Evolutionary conservation across 2,797 vertebrate species (phyloP).

Genomic region (Urocyon cinereoargenteus): DNA sequence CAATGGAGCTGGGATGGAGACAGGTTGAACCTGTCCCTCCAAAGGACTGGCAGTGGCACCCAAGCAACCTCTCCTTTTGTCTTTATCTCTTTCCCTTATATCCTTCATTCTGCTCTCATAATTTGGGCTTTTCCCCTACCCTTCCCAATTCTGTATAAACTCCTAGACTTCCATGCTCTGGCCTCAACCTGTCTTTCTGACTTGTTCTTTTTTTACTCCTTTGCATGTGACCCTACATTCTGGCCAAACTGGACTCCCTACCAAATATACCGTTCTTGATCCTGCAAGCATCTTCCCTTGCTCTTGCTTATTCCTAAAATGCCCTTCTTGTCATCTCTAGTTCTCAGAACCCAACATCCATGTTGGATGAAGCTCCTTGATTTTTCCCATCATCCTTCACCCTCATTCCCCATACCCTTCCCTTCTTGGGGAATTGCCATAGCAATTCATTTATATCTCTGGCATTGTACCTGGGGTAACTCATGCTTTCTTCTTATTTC

Average conservation of each 20-base stretch:
- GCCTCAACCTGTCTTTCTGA: background rate
- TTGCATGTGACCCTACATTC: background rate
- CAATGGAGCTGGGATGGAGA: background rate
- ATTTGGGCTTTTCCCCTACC: background rate
- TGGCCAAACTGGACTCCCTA: background rate
- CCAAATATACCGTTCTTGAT: background rate
- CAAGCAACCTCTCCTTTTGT: slow-evolving; percentile 12
- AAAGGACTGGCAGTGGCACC: background rate
- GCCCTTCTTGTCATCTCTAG: background rate
- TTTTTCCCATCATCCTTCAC: background rate
- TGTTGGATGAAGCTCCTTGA: background rate
- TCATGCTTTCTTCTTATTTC: background rate
- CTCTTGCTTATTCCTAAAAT: background rate
- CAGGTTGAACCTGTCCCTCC: slow-evolving; percentile 79
- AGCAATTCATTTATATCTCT: background rate
- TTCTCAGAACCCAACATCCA: background rate
- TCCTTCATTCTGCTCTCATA: background rate
- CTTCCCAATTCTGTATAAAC: background rate
- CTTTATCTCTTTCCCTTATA: slow-evolving; percentile 14
- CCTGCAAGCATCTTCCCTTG: background rate
- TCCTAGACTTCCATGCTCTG: background rate
- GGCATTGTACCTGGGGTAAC: background rate
- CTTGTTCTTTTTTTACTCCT: background rate
- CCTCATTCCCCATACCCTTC: background rate
- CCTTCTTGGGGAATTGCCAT: background rate